Evolutionary conservation across 2,888 invertebrate genomes (phyloP).

Genomic region (Spodoptera littoralis): DNA sequence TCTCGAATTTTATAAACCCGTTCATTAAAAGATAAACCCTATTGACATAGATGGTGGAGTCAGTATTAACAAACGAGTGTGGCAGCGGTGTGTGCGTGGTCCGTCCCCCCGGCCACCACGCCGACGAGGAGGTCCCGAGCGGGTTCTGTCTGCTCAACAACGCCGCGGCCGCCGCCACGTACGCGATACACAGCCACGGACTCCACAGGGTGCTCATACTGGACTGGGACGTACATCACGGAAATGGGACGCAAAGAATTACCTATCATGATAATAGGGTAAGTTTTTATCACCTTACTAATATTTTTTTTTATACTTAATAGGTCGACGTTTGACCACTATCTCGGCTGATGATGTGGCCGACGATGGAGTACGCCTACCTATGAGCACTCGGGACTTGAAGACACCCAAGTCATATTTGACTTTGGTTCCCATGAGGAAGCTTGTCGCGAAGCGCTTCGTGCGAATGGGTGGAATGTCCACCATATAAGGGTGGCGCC

Average conservation of each 20-base stretch:
- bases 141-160: slow-evolving; percentile 98
- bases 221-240: slow-evolving; percentile 99
- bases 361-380: too few species aligned
- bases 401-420: too few species aligned
- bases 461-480: too few species aligned
- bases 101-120: slow-evolving; percentile 97
- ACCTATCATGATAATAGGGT: slow-evolving; percentile 91
- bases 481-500: too few species aligned
- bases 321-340: too few species aligned
- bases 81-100: slow-evolving; percentile 94
- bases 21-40: slow-evolving; percentile 2
- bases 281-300: slow-evolving; percentile 15
- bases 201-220: slow-evolving; percentile 91
- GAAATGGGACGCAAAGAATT: slow-evolving; percentile 96
- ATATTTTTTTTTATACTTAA: too few species aligned
- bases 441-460: too few species aligned
- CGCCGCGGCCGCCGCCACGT: slow-evolving; percentile 93
- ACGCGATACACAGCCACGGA: slow-evolving; percentile 90
- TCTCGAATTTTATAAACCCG: too few species aligned
- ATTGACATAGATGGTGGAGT: slow-evolving; percentile 89
- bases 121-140: slow-evolving; percentile 92
- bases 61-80: slow-evolving; percentile 90
- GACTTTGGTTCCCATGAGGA: too few species aligned
- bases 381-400: too few species aligned
- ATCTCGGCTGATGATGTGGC: too few species aligned